Conservation (phyloP, 2,888 invertebrate species). For the Philereme vetulata region DNA sequence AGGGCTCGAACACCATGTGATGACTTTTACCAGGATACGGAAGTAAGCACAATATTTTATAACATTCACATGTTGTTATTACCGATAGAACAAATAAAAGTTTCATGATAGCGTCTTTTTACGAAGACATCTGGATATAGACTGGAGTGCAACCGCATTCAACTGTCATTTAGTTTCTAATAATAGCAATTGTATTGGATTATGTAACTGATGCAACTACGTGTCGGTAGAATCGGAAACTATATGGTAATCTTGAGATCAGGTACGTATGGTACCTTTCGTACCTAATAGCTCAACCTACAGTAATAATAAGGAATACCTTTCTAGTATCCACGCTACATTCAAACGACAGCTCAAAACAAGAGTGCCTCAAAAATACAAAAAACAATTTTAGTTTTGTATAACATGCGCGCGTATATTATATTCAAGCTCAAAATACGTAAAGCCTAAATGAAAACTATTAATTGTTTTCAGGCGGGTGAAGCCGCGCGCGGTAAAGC, state of each 20-base stretch:
- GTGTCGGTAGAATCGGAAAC: conserved; percentile 4
- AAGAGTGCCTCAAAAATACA: too few species aligned
- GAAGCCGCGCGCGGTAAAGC: too few species aligned
- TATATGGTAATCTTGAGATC: background rate
- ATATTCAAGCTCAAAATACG: too few species aligned
- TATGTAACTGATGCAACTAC: background rate
- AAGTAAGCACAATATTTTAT: conserved; percentile 66
- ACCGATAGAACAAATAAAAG: conserved; percentile 34
- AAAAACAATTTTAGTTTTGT: too few species aligned
- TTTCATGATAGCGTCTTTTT: conserved; percentile 29
- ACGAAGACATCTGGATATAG: conserved; percentile 15
- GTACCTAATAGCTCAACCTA: too few species aligned
- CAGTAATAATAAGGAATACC: too few species aligned
- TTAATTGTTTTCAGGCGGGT: too few species aligned
- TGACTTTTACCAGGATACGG: conserved; percentile 79
- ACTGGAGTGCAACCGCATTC: conserved; percentile 16
- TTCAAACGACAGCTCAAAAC: too few species aligned
- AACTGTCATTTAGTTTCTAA: conserved; percentile 25
- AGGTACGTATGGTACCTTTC: too few species aligned
- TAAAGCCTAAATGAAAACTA: too few species aligned
- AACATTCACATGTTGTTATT: conserved; percentile 40
- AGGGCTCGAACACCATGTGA: conserved; percentile 72
- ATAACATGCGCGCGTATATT: too few species aligned
- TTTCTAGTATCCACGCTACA: too few species aligned
- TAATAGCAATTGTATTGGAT: conserved; percentile 18